Conservation (phyloP, 2,113 vertebrate species). For the Ameiurus melas region DNA sequence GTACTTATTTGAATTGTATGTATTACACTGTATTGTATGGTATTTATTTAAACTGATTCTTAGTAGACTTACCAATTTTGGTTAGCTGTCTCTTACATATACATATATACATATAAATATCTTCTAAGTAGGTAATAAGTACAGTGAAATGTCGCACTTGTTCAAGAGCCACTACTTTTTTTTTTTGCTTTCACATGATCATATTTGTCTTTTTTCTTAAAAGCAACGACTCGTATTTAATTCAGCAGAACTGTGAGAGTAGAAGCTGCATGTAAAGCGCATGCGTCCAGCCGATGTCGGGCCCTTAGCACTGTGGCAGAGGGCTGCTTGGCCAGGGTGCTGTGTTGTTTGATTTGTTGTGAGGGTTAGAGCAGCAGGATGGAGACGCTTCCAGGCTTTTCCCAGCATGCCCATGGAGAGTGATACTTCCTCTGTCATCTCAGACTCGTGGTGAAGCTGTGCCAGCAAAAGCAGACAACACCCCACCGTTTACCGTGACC, state of each 20-base stretch:
- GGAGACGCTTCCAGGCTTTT: slow-evolving; percentile 70
- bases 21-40: background rate
- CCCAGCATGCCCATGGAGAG: slow-evolving; percentile 71
- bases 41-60: background rate
- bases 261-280: slow-evolving; percentile 30
- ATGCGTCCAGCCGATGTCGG: background rate
- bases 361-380: slow-evolving; percentile 69
- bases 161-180: background rate
- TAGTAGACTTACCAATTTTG: background rate
- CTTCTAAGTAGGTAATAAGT: background rate
- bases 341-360: slow-evolving; percentile 72
- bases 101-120: background rate
- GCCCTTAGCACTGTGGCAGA: slow-evolving; percentile 26
- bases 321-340: slow-evolving; percentile 53
- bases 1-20: background rate
- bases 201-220: background rate
- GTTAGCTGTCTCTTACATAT: background rate
- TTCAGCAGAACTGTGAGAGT: slow-evolving; percentile 37
- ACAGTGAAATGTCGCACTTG: background rate
- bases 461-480: slow-evolving; percentile 62
- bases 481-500: slow-evolving; percentile 65
- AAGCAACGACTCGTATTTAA: slow-evolving; percentile 37
- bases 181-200: background rate
- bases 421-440: slow-evolving; percentile 70
- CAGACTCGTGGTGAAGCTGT: slow-evolving; percentile 63